Conservation (phyloP, 2,888 invertebrate species). For the Tiphia femorata region DNA sequence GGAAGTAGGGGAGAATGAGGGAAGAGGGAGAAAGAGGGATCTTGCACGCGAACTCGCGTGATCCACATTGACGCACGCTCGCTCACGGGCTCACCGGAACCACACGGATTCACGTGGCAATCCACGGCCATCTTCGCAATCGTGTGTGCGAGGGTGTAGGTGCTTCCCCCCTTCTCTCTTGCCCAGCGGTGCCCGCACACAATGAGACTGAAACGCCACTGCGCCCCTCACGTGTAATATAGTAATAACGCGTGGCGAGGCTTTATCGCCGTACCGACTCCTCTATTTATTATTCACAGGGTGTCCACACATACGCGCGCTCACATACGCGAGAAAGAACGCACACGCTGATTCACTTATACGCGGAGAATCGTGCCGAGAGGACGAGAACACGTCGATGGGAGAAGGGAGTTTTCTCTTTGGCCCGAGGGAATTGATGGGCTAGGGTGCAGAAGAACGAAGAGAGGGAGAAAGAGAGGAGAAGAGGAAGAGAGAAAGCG, state of each 20-base stretch:
- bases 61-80: conserved; percentile 47
- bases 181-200: conserved; percentile 2
- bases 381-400: too few species aligned
- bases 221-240: conserved; percentile 52
- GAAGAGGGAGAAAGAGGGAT: conserved; percentile 28
- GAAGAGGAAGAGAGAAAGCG: not conserved
- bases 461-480: not conserved
- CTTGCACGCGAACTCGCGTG: conserved; percentile 67
- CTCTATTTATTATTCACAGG: conserved; percentile 54
- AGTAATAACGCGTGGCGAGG: conserved; percentile 56
- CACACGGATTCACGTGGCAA: not conserved
- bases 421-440: conserved; percentile 7
- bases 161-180: conserved; percentile 7
- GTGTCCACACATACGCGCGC: conserved; percentile 38
- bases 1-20: conserved; percentile 9
- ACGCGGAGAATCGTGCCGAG: conserved; percentile 14
- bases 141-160: not conserved
- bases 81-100: conserved; percentile 15
- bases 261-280: conserved; percentile 48
- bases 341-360: not conserved
- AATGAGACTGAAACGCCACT: conserved; percentile 10
- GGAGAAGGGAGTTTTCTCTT: conserved; percentile 14
- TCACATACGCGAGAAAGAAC: not conserved
- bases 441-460: not conserved
- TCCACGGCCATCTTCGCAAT: not conserved